Evolutionary conservation across 1,140 invertebrate genomes (phyloP).

Genomic region (Gryllus bimaculatus): DNA sequence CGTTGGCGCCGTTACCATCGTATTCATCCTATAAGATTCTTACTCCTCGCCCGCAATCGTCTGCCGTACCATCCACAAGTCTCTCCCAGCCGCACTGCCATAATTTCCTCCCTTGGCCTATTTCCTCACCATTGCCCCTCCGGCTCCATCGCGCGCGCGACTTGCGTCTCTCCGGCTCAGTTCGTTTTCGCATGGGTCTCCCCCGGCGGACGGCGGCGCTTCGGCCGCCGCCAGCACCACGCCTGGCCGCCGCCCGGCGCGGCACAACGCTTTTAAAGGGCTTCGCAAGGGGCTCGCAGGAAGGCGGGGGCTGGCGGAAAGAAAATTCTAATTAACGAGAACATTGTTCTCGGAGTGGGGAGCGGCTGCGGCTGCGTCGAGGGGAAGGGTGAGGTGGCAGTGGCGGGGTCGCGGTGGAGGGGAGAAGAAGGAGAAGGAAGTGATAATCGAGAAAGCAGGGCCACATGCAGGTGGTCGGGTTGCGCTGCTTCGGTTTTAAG

Average conservation of each 20-base stretch:
- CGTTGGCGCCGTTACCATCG: no score
- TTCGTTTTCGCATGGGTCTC: neutral
- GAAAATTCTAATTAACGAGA: conserved; percentile 22
- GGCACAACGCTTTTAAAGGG: neutral
- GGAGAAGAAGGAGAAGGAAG: neutral
- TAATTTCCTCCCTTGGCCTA: no score
- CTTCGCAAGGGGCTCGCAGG: neutral
- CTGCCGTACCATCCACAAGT: no score
- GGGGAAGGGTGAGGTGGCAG: neutral
- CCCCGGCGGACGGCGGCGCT: no score
- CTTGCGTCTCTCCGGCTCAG: no score
- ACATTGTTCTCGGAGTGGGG: conserved; percentile 19
- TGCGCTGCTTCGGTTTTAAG: no score
- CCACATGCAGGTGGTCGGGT: neutral
- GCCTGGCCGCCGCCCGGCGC: no score
- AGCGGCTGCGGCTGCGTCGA: conserved; percentile 10
- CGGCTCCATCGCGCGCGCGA: no score
- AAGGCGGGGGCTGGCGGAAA: conserved; percentile 16
- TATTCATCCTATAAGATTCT: no score
- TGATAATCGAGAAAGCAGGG: neutral
- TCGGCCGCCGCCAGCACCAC: neutral
- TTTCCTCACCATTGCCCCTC: no score
- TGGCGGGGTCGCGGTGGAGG: neutral
- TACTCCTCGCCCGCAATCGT: no score
- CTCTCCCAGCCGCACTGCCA: no score